Conservation (phyloP, 2,797 vertebrate genomes). For the Danio aesculapii region DNA sequence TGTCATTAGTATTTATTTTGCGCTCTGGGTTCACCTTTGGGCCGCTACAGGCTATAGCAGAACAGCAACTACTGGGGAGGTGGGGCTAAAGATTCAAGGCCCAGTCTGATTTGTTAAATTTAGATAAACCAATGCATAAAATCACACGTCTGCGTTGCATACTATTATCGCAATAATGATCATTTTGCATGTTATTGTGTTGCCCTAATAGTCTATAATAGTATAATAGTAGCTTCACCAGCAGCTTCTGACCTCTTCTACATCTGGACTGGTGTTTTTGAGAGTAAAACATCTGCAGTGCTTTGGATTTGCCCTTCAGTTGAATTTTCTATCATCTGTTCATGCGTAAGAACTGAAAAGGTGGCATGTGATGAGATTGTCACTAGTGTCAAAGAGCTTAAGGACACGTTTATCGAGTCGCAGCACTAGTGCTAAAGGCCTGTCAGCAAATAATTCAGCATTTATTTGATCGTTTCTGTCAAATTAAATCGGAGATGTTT, state of each 20-base stretch:
- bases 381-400: slow-evolving; percentile 23
- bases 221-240: slow-evolving; percentile 60
- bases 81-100: no score
- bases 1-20: no score
- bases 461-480: slow-evolving; percentile 23
- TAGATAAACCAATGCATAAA: no score
- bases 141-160: no score
- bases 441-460: slow-evolving; percentile 2
- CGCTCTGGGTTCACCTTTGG: no score
- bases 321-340: slow-evolving; percentile 31
- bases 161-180: no score
- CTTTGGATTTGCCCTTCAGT: slow-evolving; percentile 46
- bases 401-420: not conserved
- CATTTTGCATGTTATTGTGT: no score
- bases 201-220: no score
- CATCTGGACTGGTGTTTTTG: slow-evolving; percentile 6
- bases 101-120: no score
- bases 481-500: not conserved
- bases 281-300: slow-evolving; percentile 21
- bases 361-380: slow-evolving; percentile 24
- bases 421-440: slow-evolving; percentile 32
- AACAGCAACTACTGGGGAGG: no score
- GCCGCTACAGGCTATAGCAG: no score
- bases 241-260: slow-evolving; percentile 47
- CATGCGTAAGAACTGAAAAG: slow-evolving; percentile 20